phyloP scores from a whole-genome alignment of 1,140 invertebrate genomes.

The Hyles euphorbiae region DNA sequence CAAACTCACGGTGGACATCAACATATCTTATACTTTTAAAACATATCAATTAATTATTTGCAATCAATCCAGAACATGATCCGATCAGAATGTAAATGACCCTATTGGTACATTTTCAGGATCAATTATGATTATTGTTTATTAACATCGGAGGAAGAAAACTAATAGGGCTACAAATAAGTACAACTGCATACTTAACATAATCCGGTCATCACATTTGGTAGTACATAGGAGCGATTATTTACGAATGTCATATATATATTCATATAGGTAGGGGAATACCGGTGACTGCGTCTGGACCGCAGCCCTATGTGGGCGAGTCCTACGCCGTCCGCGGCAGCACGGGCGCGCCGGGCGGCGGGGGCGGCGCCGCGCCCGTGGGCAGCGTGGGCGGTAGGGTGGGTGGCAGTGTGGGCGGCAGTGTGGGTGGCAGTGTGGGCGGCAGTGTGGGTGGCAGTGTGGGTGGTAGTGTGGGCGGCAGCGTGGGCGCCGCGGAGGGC shows the following conservation, averaged over 20 bases:
- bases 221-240: background rate
- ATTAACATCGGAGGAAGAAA: no score
- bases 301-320: background rate
- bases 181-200: no score
- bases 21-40: no score
- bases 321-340: slow-evolving; percentile 7
- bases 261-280: background rate
- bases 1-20: no score
- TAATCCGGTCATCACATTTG: no score
- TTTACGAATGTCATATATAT: background rate
- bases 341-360: background rate
- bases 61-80: no score
- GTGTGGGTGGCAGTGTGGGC: slow-evolving; percentile 4
- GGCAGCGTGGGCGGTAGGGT: background rate
- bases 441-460: slow-evolving; percentile 13
- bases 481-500: slow-evolving; percentile 16
- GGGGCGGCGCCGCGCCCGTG: slow-evolving; percentile 3
- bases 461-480: slow-evolving; percentile 6
- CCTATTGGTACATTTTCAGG: no score
- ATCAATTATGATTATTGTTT: no score
- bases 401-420: background rate
- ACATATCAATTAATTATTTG: no score
- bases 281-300: background rate
- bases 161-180: no score
- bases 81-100: no score